Base-by-base conservation (phyloP, 2,888 invertebrate genomes). In the Gryllus longicercus region DNA sequence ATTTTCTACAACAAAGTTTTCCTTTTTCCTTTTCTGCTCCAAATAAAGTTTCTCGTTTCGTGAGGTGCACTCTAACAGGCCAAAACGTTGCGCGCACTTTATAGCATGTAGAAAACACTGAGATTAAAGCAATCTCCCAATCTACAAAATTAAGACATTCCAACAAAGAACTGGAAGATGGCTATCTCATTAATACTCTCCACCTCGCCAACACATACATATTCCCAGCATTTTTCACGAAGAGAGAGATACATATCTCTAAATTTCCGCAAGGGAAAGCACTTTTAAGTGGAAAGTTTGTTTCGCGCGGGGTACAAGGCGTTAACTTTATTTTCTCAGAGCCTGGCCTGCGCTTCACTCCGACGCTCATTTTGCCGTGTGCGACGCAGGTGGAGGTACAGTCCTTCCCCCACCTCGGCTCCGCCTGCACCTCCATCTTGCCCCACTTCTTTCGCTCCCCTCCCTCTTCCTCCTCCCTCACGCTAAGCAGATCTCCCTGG, bases 261-360 rank as follows among this genome's bases (percentile, higher is more conserved):
- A n/a, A 63, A n/a, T 63, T 63, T 63, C 14, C 63, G 63, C n/a
- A n/a, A n/a, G 63, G n/a, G n/a, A 5, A 63, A 63, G 63, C 63
- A n/a, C 63, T 18, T 63, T 63, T 63, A 63, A 38, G 38, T 38
- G 38, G 38, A 38, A 38, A 38, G 38, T 38, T 38, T 38, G 38
- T 38, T 38, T 38, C 38, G 38, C 38, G 38, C 38, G 38, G 38
- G 38, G 38, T 38, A 38, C 38, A 38, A 63, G 63, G 63, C 63
- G 63, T 63, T 63, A 63, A 63, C 63, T 63, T 63, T 63, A 63
- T 63, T 63, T 63, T 63, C 63, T 63, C 63, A 63, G 63, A n/a
- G 14, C 63, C 63, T 63, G 5, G 12, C 14, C 16, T 63, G 63
- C 5, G 63, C 63, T n/a, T n/a, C 63, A 14, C 16, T n/a, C 63